These are phyloP conservation scores for Falco novaeseelandiae DNA, from an alignment of 2,797 vertebrate genomes.

Conservation along the genomic window DNA sequence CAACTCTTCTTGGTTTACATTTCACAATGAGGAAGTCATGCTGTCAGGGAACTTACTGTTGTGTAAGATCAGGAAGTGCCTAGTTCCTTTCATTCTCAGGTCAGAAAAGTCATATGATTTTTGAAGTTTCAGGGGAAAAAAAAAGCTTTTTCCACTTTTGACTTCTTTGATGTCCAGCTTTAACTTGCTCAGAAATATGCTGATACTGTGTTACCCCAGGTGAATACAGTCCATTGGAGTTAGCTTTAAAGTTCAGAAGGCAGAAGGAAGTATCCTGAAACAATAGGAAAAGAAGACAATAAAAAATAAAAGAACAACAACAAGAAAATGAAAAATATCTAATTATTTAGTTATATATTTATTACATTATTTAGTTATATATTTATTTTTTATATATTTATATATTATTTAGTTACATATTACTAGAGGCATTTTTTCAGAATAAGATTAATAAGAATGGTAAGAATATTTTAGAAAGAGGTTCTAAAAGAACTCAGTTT, in stretches of 20 bases:
- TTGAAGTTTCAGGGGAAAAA: neutral
- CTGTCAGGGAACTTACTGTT: neutral
- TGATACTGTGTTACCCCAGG: neutral
- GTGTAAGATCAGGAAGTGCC: neutral
- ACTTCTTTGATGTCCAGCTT: neutral
- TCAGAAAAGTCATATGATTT: conserved; percentile 35
- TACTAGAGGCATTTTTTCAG: neutral
- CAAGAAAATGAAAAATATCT: neutral
- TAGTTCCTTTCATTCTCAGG: conserved; percentile 17
- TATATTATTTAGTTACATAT: neutral
- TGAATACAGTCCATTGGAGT: neutral
- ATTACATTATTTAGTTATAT: too few species aligned
- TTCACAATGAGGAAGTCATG: conserved; percentile 36
- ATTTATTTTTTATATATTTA: too few species aligned
- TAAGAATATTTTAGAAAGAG: neutral
- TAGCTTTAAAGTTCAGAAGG: neutral
- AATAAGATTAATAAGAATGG: neutral
- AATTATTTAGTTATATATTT: too few species aligned
- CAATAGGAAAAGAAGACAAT: neutral
- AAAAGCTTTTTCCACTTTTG: neutral
- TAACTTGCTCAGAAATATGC: neutral
- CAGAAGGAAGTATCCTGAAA: neutral
- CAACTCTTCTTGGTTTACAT: neutral
- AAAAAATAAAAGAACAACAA: neutral
- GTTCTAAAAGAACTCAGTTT: neutral